phyloP scores from a whole-genome alignment of 2,797 vertebrate species.

The Bucorvus abyssinicus region DNA sequence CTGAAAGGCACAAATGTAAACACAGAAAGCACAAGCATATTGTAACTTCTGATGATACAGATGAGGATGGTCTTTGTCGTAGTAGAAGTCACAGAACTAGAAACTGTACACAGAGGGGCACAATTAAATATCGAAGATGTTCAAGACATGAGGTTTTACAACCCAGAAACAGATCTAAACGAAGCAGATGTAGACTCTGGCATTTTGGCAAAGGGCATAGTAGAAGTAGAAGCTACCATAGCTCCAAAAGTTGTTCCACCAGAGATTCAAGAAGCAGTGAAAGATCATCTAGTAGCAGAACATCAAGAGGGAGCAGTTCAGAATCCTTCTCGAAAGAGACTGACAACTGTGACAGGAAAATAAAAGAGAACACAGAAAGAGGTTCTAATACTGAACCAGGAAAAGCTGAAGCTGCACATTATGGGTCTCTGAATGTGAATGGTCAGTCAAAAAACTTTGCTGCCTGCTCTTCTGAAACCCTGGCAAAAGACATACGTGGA shows the following conservation, averaged over 20 bases:
- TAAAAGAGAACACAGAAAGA: not conserved
- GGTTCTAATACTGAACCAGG: not conserved
- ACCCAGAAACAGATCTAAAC: constrained; percentile 54
- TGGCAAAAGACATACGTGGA: constrained; percentile 10
- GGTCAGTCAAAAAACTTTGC: constrained; percentile 16
- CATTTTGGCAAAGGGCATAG: not conserved
- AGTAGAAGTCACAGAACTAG: constrained; percentile 44
- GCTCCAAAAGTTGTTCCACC: constrained; percentile 29
- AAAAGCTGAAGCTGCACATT: constrained; percentile 25
- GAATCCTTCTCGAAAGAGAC: constrained; percentile 60
- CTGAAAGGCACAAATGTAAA: constrained; percentile 74
- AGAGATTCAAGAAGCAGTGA: constrained; percentile 47
- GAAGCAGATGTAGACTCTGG: constrained; percentile 27
- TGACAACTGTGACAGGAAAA: constrained; percentile 30
- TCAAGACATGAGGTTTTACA: constrained; percentile 53
- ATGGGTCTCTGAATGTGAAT: not conserved
- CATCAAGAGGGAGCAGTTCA: constrained; percentile 2
- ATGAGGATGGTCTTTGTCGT: not conserved
- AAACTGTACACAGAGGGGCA: constrained; percentile 40
- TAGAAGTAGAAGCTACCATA: constrained; percentile 22
- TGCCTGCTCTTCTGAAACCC: constrained; percentile 33
- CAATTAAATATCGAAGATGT: constrained; percentile 47
- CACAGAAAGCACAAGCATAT: constrained; percentile 77
- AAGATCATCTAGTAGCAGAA: constrained; percentile 34
- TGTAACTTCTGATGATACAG: constrained; percentile 42